A percentile compares a stretch with the other conserved stretches of the same genome.
phyloP scores from a whole-genome alignment of 1,140 invertebrate genomes.

The Agraylea sexmaculata region DNA sequence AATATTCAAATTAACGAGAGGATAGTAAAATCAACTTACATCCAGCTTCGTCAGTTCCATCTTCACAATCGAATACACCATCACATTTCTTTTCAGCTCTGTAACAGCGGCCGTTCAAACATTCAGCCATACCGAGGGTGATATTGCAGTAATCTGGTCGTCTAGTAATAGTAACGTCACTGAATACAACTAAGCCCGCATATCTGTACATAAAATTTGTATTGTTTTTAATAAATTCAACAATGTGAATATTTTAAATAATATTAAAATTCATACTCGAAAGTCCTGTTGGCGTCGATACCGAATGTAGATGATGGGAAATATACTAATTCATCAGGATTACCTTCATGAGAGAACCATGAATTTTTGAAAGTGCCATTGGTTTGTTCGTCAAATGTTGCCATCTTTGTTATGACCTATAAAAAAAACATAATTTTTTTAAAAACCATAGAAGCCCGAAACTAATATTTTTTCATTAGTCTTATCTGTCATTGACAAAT shows the following conservation, averaged over 20 bases:
- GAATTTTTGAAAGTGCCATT: slow-evolving; percentile 73
- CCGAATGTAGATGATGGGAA: slow-evolving; percentile 84
- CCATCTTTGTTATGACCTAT: slow-evolving; percentile 76
- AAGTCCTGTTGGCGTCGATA: slow-evolving; percentile 89
- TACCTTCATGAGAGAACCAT: slow-evolving; percentile 78
- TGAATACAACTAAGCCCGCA: slow-evolving; percentile 72
- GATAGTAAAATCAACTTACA: slow-evolving; percentile 46
- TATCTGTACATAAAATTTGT: slow-evolving; percentile 32
- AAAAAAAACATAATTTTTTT: slow-evolving; percentile 13
- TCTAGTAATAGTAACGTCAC: slow-evolving; percentile 65
- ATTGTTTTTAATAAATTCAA: slow-evolving; percentile 1
- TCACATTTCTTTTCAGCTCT: slow-evolving; percentile 66
- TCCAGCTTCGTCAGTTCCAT: slow-evolving; percentile 78
- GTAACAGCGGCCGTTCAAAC: slow-evolving; percentile 74
- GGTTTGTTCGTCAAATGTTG: slow-evolving; percentile 71
- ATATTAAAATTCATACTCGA: slow-evolving; percentile 46
- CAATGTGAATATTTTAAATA: slow-evolving; percentile 22
- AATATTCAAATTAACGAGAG: not conserved
- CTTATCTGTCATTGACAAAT: not conserved
- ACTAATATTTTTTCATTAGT: not conserved
- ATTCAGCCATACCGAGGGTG: slow-evolving; percentile 60
- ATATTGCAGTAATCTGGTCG: slow-evolving; percentile 60
- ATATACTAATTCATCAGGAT: slow-evolving; percentile 77
- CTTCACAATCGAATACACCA: slow-evolving; percentile 61
- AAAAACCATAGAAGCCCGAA: slow-evolving; percentile 5